Conservation (phyloP, 2,888 invertebrate genomes). For the Microplitis manilae region DNA sequence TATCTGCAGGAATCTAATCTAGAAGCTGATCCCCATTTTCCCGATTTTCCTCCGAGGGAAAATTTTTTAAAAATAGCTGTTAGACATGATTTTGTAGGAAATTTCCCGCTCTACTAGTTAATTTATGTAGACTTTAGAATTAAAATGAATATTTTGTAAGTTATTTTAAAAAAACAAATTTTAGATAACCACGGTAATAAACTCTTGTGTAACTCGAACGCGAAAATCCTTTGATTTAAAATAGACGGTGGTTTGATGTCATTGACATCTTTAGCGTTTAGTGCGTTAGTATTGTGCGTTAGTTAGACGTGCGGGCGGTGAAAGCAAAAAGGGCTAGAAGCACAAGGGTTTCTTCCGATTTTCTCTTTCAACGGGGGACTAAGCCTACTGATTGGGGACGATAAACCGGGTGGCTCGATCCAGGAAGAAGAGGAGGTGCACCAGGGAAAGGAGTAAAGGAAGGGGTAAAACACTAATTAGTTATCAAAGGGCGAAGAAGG, state of each 20-base stretch:
- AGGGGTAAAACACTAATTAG: slow-evolving; percentile 75
- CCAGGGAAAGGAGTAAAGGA: slow-evolving; percentile 59
- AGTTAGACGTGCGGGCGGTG: neutral
- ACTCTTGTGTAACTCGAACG: too few species aligned
- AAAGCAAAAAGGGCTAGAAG: slow-evolving; percentile 14
- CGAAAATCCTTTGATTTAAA: neutral
- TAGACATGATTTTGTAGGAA: too few species aligned
- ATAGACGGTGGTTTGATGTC: neutral
- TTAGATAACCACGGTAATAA: too few species aligned
- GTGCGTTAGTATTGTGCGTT: neutral
- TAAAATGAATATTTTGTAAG: too few species aligned
- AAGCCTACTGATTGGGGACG: slow-evolving; percentile 18
- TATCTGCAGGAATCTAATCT: too few species aligned
- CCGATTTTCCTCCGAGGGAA: too few species aligned
- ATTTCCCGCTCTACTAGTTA: too few species aligned
- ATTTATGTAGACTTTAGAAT: too few species aligned
- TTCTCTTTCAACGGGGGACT: neutral
- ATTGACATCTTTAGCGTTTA: slow-evolving; percentile 1
- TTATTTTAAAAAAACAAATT: too few species aligned
- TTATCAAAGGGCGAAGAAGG: slow-evolving; percentile 75
- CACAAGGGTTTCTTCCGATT: slow-evolving; percentile 2
- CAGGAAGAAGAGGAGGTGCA: slow-evolving; percentile 63
- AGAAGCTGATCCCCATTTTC: too few species aligned
- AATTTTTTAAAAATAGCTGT: too few species aligned
- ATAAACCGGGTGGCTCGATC: slow-evolving; percentile 48